A percentile compares a stretch with the other conserved stretches of the same genome.
phyloP scores from a whole-genome alignment of 1,140 invertebrate species.

The Calycopis cecrops region DNA sequence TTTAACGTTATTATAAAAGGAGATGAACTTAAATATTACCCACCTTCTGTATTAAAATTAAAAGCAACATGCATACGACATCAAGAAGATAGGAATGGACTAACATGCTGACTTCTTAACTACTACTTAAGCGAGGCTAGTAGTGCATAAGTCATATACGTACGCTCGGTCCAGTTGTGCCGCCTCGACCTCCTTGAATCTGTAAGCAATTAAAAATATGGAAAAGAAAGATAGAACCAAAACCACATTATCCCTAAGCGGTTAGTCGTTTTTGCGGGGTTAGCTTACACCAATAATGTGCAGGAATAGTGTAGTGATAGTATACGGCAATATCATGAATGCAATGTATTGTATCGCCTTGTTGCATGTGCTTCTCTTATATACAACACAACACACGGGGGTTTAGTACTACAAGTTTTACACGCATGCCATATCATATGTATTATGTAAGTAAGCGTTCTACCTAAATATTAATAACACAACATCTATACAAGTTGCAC shows the following conservation, averaged over 20 bases:
- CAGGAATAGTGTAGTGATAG: constrained; percentile 50
- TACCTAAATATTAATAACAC: constrained; percentile 57
- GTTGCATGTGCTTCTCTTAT: constrained; percentile 14
- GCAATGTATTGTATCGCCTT: no score
- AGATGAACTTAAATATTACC: neutral
- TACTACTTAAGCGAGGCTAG: constrained; percentile 38
- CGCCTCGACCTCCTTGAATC: constrained; percentile 91
- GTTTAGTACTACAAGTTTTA: constrained; percentile 31
- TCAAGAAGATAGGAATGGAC: constrained; percentile 14
- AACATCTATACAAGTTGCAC: constrained; percentile 36
- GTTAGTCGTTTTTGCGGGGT: constrained; percentile 45
- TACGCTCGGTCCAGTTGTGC: constrained; percentile 90
- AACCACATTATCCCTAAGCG: constrained; percentile 52
- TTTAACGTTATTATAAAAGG: no score
- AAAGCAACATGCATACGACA: constrained; percentile 13
- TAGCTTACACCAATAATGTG: constrained; percentile 45
- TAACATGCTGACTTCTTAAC: constrained; percentile 29
- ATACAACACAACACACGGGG: constrained; percentile 35
- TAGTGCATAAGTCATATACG: constrained; percentile 76
- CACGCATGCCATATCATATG: constrained; percentile 49
- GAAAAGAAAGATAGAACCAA: constrained; percentile 70
- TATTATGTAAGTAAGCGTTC: constrained; percentile 59
- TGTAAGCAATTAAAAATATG: constrained; percentile 83
- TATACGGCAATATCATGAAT: constrained; percentile 32
- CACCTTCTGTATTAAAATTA: neutral